phyloP scores from a whole-genome alignment of 2,888 invertebrate species.

The Schizaphis graminum region DNA sequence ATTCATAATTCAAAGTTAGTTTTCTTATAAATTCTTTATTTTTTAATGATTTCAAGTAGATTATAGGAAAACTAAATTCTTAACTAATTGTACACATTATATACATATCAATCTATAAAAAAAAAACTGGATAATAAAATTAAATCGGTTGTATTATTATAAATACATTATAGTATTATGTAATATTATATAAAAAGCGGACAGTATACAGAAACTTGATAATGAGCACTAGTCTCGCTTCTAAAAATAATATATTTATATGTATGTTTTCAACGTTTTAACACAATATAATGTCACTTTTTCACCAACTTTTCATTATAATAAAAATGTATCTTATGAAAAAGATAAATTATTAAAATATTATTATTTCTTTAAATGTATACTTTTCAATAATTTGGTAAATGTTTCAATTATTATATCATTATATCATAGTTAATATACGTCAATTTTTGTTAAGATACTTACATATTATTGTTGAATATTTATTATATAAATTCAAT shows the following conservation, averaged over 20 bases:
- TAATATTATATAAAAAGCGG: not conserved
- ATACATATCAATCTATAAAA: not conserved
- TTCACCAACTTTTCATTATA: not conserved
- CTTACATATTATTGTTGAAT: not conserved
- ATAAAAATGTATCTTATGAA: not conserved
- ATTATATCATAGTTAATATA: not conserved
- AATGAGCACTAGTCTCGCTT: slow-evolving; percentile 8
- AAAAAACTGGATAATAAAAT: not conserved
- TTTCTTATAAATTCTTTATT: not conserved
- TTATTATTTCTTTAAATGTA: not conserved
- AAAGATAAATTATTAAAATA: not conserved
- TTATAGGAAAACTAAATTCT: not conserved
- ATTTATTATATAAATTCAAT: not conserved
- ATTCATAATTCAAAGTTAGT: not conserved
- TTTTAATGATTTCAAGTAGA: not conserved
- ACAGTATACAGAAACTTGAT: not conserved
- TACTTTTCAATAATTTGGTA: not conserved
- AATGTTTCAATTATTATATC: not conserved
- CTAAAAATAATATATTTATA: not conserved
- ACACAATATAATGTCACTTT: not conserved
- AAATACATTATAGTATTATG: not conserved
- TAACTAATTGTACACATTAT: not conserved
- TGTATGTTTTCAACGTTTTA: not conserved
- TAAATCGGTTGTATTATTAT: not conserved
- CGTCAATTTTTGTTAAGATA: not conserved